phyloP scores from a whole-genome alignment of 2,888 invertebrate species.

The Lasioglossum figueresi region DNA sequence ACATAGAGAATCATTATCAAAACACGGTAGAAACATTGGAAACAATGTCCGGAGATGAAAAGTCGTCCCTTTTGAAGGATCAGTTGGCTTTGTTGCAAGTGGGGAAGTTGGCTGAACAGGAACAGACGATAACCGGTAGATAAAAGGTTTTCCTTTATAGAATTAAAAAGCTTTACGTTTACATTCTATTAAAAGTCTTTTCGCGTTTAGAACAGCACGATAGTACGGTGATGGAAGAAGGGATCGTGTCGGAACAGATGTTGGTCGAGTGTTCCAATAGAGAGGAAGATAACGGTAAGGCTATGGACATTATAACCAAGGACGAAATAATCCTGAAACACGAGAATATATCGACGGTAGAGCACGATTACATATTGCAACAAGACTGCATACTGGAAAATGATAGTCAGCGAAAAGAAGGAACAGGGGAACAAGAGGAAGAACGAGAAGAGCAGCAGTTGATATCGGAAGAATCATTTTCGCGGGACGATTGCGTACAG shows the following conservation, averaged over 20 bases:
- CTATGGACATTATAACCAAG: background rate
- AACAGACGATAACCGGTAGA: constrained; percentile 56
- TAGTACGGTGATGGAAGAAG: constrained; percentile 36
- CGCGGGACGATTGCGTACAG: constrained; percentile 44
- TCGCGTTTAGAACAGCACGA: constrained; percentile 49
- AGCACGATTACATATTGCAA: constrained; percentile 77
- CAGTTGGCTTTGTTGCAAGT: constrained; percentile 77
- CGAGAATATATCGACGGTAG: constrained; percentile 69
- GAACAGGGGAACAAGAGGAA: background rate
- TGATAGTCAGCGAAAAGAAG: constrained; percentile 14
- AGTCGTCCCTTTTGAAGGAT: constrained; percentile 75
- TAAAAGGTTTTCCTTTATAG: background rate
- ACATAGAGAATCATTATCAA: constrained; percentile 66
- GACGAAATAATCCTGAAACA: constrained; percentile 44
- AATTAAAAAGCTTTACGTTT: background rate
- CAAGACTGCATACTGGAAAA: constrained; percentile 66
- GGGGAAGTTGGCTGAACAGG: constrained; percentile 73
- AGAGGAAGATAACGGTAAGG: constrained; percentile 23
- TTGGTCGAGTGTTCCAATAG: constrained; percentile 17
- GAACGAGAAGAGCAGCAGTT: constrained; percentile 26
- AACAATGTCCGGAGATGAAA: constrained; percentile 51
- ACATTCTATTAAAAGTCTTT: constrained; percentile 6
- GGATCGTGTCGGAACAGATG: constrained; percentile 18
- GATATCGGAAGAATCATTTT: constrained; percentile 53
- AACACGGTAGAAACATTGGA: constrained; percentile 31